Percentiles rank a stretch among this genome's conserved stretches.
These are phyloP conservation scores for Nothoprocta pentlandii DNA, from an alignment of 2,113 vertebrate genomes.

Conservation along the genomic window DNA sequence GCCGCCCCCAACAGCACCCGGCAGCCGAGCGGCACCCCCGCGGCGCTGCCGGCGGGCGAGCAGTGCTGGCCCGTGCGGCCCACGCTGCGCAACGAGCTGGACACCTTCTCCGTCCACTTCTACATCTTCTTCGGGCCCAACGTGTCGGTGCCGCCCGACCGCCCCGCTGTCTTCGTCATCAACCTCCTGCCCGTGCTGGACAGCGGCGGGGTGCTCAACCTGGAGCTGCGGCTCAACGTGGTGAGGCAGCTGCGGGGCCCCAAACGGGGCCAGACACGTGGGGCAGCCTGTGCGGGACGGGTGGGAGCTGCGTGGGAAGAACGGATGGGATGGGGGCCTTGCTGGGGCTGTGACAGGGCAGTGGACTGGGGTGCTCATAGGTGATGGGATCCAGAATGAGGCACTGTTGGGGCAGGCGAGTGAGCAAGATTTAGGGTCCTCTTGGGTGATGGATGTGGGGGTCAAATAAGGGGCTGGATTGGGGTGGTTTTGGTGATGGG, in stretches of 20 bases:
- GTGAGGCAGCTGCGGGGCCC: conserved; percentile 74
- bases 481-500: background rate
- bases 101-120: conserved; percentile 98
- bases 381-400: too few species aligned
- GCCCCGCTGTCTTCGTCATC: conserved; percentile 91
- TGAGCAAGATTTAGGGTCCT: background rate
- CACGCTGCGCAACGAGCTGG: conserved; percentile 94
- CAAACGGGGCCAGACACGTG: background rate
- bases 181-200: conserved; percentile 94
- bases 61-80: conserved; percentile 94
- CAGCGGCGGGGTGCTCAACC: conserved; percentile 94
- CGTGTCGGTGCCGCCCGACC: conserved; percentile 89
- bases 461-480: background rate
- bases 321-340: background rate
- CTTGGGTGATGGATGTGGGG: background rate
- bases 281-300: fast-evolving
- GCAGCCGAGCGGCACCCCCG: conserved; percentile 8
- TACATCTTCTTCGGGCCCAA: conserved; percentile 98
- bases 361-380: background rate
- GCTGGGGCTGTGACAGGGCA: background rate
- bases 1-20: conserved; percentile 63
- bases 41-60: background rate
- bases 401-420: too few species aligned
- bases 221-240: conserved; percentile 94
- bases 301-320: background rate